phyloP scores from a whole-genome alignment of 2,888 invertebrate species.

The Chloroclystis v-ata region DNA sequence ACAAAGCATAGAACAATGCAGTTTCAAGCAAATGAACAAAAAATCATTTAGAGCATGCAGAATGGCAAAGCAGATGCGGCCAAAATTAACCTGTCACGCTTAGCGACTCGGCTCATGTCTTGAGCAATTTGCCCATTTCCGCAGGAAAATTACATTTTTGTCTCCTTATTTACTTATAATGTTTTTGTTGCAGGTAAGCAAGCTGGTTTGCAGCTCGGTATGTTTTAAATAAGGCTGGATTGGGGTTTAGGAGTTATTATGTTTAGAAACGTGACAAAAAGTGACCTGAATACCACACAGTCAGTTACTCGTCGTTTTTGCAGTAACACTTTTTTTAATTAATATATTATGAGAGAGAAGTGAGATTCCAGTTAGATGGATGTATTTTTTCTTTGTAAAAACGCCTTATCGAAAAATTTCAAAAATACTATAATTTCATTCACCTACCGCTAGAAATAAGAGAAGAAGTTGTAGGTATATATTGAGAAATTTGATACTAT shows the following conservation, averaged over 20 bases:
- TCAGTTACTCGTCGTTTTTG: too few relatives aligned
- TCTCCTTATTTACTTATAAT: slow-evolving; percentile 20
- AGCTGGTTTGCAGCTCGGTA: slow-evolving; percentile 2
- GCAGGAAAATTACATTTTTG: slow-evolving; percentile 25
- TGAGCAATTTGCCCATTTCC: slow-evolving; percentile 24
- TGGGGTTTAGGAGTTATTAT: neutral
- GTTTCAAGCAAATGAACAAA: neutral
- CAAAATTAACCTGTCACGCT: slow-evolving; percentile 24
- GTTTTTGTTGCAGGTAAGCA: slow-evolving; percentile 32
- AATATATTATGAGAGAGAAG: too few relatives aligned
- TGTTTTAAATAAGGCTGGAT: slow-evolving; percentile 4
- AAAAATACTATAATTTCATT: too few relatives aligned
- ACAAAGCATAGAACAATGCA: neutral
- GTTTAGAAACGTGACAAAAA: too few relatives aligned
- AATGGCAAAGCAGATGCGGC: slow-evolving; percentile 19
- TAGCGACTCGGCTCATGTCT: slow-evolving; percentile 25
- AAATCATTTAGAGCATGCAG: slow-evolving; percentile 11
- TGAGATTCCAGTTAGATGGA: too few relatives aligned
- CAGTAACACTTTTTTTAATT: too few relatives aligned
- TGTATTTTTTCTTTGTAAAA: too few relatives aligned
- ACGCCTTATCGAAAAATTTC: too few relatives aligned
- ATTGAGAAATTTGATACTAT: too few relatives aligned
- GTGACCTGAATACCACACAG: too few relatives aligned
- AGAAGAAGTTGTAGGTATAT: too few relatives aligned
- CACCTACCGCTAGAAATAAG: too few relatives aligned